Evolutionary conservation across 1,140 invertebrate species (phyloP).

Genomic region (Rhopalosiphum padi): DNA sequence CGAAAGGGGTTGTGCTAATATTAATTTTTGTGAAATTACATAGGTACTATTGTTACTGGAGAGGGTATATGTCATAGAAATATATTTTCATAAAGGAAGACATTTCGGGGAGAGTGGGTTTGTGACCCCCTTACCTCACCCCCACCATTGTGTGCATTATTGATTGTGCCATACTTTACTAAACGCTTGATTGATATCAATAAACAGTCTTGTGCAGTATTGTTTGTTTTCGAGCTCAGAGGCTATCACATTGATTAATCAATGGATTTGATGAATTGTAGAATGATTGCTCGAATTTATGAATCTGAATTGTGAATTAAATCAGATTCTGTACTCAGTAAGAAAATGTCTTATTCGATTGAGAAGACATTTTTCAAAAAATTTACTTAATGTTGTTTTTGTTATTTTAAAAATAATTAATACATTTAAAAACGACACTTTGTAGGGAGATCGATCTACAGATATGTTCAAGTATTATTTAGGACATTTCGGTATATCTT

Average conservation of each 20-base stretch:
- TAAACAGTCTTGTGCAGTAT: neutral
- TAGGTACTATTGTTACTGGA: neutral
- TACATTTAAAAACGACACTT: too few relatives aligned
- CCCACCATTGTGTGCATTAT: too few relatives aligned
- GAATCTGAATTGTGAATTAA: too few relatives aligned
- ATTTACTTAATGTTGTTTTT: too few relatives aligned
- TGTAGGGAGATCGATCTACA: too few relatives aligned
- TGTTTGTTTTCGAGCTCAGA: neutral
- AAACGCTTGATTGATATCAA: neutral
- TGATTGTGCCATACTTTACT: neutral
- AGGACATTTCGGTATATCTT: too few relatives aligned
- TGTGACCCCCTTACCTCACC: neutral
- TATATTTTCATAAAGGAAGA: neutral
- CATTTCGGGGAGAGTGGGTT: neutral
- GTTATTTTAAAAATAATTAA: too few relatives aligned
- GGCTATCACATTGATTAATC: neutral
- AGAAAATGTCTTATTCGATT: too few relatives aligned
- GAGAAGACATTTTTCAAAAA: too few relatives aligned
- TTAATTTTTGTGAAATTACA: neutral
- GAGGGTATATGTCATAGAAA: neutral
- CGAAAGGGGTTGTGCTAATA: neutral
- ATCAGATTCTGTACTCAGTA: too few relatives aligned
- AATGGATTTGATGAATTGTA: neutral
- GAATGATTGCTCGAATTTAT: too few relatives aligned
- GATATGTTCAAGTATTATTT: too few relatives aligned